Evolutionary conservation across 1,140 invertebrate genomes (phyloP), one percentile per base, ranked within the genome.

Genomic region (Hetaerina americana): DNA sequence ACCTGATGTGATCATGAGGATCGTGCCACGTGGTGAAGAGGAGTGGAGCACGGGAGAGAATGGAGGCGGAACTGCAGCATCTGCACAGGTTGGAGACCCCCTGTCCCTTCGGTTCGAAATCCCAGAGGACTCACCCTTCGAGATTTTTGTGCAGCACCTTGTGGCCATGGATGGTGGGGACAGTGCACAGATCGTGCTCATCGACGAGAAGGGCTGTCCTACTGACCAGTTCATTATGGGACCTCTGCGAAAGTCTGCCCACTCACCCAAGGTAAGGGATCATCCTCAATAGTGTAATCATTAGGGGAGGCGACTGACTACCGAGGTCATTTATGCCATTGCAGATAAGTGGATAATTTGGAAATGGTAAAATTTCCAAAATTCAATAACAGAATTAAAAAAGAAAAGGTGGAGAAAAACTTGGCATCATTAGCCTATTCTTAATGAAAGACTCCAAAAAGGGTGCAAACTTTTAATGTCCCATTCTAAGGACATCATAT

Each of bases 191-290:
- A 96, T 97, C 75, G 88, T 93, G 40, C 85, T 97, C 3, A 94
- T 96, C 77, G 94, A 97, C 78, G 89, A 91, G n/a, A 85, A 90
- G 75, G 94, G 95, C 78, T 96, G 94, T 79, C 94, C 94, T 0
- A 95, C 93, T 2, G 94, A 96, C 79, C 90, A 94, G 75, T 90
- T 93, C 76, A 96, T 95, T 79, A 95, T 96, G 93, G 92, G 93
- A 76, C 91, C 92, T 24, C 85, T 95, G 70, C 91, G 91, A 81
- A 93, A 95, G 81, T 57, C 40, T 18, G 40, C 40, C 15, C 15
- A 2, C 10, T 57, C 40, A 18, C 40, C 40, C 40, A 57, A 57
- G 40, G 40, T 57, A 57, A 57, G 40, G 2, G 40, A 40, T 40
- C 31, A 15, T n/a, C n/a, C n/a, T n/a, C n/a, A n/a, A n/a, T n/a